Evolutionary conservation across 2,113 vertebrate species (phyloP), one percentile per base, ranked within the genome.

Genomic region (Pomatorhinus ruficollis): DNA sequence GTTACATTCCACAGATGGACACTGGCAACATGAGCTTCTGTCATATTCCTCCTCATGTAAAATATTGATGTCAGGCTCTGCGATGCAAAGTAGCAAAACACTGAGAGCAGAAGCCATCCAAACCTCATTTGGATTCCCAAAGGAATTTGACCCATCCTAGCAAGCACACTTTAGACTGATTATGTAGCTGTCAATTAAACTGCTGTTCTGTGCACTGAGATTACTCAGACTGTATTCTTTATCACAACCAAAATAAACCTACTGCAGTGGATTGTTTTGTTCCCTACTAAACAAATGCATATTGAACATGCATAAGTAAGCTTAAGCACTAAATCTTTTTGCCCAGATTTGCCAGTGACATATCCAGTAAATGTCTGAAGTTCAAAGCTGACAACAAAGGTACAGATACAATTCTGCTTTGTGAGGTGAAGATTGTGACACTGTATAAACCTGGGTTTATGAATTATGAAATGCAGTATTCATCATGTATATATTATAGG

Each of bases 111-210:
- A 89, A 95, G 87, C 88, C 44, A 78, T 84, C 88, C 70, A 80
- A 87, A 96, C 64, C 79, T 94, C 85, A 96, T 95, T 93, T 92
- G 50, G 56, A 95, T 91, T 97, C 88, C 79, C 72, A 69, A 75
- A 86, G 92, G 95, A 92, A 60, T 95, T 53, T 83, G 76, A 78
- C 79, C 83, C 85, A 78, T 83, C 25, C 31, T 54, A 81, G 88
- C 24, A 20, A 87, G 93, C 60, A 72, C 79, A 76, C 72, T 97
- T 96, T 57, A 92, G 85, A 68, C 85, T 68, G 90, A 96, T 94
- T 94, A 66, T 93, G 89, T 95, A 95, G 83, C 52, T 93, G 82
- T 79, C 82, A 95, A 72, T 91, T 92, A 49, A 81, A 45, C 33
- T 88, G 79, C 64, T 92, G 65, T 84, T 94, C 77, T 3, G 4